Evolutionary conservation across 2,113 vertebrate species (phyloP).

Genomic region (Clinocottus analis): DNA sequence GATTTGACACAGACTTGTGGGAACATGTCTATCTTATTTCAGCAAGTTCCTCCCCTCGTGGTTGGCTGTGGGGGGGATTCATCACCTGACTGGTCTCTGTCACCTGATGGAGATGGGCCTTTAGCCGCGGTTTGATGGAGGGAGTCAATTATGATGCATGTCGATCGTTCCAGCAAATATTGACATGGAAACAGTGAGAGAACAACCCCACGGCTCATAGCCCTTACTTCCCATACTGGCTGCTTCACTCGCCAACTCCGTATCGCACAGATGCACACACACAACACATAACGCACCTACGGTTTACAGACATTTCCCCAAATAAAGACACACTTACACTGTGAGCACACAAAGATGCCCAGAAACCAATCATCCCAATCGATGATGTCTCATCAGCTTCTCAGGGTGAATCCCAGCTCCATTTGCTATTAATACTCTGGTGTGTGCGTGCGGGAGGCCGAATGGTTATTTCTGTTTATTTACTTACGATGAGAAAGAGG

Average conservation of each 20-base stretch:
- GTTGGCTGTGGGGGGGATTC: constrained; percentile 86
- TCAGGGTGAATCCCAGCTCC: constrained; percentile 65
- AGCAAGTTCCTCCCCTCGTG: constrained; percentile 91
- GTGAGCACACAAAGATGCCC: constrained; percentile 41
- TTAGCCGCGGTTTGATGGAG: constrained; percentile 89
- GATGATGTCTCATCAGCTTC: constrained; percentile 42
- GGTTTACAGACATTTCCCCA: constrained; percentile 48
- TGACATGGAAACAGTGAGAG: constrained; percentile 84
- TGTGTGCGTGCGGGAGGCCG: constrained; percentile 33
- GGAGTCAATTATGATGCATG: constrained; percentile 91
- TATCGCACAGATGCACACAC: constrained; percentile 30
- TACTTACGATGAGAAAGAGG: constrained; percentile 72
- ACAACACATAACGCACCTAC: constrained; percentile 15
- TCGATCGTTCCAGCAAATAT: constrained; percentile 89
- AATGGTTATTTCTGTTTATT: constrained; percentile 78
- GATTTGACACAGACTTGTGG: constrained; percentile 97
- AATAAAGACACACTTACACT: constrained; percentile 32
- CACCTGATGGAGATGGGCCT: constrained; percentile 95
- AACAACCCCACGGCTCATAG: constrained; percentile 78
- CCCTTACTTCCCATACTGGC: constrained; percentile 67
- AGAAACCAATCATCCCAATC: constrained; percentile 68
- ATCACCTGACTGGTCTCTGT: constrained; percentile 92
- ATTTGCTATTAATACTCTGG: constrained; percentile 62
- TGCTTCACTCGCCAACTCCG: constrained; percentile 26
- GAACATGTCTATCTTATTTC: constrained; percentile 94